phyloP scores from a whole-genome alignment of 1,140 invertebrate genomes.

The Antheraea mylitta region DNA sequence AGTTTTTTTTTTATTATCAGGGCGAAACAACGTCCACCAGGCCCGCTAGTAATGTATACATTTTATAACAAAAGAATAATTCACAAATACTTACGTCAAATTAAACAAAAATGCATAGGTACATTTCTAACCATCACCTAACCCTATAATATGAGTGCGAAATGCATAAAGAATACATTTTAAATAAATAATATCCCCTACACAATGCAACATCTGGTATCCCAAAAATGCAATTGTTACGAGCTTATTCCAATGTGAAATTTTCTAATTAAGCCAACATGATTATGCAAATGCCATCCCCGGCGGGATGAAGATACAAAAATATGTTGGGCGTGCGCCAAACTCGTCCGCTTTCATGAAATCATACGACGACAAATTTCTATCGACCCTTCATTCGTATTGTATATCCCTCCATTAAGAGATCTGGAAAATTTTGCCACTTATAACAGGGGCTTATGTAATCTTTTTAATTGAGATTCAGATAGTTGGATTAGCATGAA shows the following conservation, averaged over 20 bases:
- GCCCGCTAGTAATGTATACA: too few relatives aligned
- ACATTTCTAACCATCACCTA: too few relatives aligned
- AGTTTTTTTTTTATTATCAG: too few relatives aligned
- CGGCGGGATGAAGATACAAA: slow-evolving; percentile 48
- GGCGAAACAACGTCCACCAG: too few relatives aligned
- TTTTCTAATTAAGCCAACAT: slow-evolving; percentile 21
- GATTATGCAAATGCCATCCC: slow-evolving; percentile 28
- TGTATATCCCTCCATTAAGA: not conserved
- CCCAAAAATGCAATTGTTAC: slow-evolving; percentile 7
- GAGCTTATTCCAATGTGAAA: slow-evolving; percentile 2
- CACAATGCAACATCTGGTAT: not conserved
- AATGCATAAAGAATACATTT: not conserved
- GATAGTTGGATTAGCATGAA: slow-evolving; percentile 34
- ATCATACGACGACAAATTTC: not conserved
- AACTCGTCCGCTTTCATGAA: slow-evolving; percentile 50
- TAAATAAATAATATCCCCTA: slow-evolving; percentile 1
- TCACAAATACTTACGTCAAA: too few relatives aligned
- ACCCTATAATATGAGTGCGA: not conserved
- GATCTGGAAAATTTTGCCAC: not conserved
- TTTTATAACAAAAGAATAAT: too few relatives aligned
- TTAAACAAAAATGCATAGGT: too few relatives aligned
- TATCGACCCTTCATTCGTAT: not conserved
- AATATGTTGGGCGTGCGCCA: slow-evolving; percentile 44
- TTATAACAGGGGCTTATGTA: slow-evolving; percentile 52
- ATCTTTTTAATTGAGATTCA: slow-evolving; percentile 71